A percentile compares a stretch with the other conserved stretches of the same genome.
Conservation (phyloP, 2,888 invertebrate species). For the Agonopterix arenella region DNA sequence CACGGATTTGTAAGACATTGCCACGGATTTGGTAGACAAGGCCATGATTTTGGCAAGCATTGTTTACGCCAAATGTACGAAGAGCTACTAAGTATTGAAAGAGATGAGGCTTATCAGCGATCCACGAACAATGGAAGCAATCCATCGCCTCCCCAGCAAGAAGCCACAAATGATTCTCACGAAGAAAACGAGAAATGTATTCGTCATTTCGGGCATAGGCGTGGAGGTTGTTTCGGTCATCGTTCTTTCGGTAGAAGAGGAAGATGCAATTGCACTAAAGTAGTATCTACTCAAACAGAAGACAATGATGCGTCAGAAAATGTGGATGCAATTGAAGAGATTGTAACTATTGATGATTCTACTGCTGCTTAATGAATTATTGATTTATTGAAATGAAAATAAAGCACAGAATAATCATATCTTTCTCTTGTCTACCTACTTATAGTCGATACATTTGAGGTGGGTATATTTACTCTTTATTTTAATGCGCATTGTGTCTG, state of each 20-base stretch:
- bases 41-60: background rate
- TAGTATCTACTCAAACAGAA: background rate
- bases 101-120: background rate
- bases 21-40: background rate
- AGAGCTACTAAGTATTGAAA: background rate
- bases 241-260: background rate
- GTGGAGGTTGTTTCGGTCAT: background rate
- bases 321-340: too few species aligned
- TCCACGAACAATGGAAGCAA: background rate
- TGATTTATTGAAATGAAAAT: too few species aligned
- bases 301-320: too few species aligned
- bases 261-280: background rate
- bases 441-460: too few species aligned
- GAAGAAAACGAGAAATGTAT: background rate
- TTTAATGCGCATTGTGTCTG: too few species aligned
- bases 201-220: background rate
- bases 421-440: too few species aligned
- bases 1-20: background rate
- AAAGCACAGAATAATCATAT: too few species aligned
- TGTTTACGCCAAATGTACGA: background rate
- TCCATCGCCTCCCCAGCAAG: conserved; percentile 1
- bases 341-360: too few species aligned
- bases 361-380: too few species aligned
- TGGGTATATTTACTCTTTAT: too few species aligned
- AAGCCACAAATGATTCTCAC: background rate